Evolutionary conservation across 2,888 invertebrate species (phyloP), one percentile per base, ranked within the genome.

Genomic region (Eilema griseolum): DNA sequence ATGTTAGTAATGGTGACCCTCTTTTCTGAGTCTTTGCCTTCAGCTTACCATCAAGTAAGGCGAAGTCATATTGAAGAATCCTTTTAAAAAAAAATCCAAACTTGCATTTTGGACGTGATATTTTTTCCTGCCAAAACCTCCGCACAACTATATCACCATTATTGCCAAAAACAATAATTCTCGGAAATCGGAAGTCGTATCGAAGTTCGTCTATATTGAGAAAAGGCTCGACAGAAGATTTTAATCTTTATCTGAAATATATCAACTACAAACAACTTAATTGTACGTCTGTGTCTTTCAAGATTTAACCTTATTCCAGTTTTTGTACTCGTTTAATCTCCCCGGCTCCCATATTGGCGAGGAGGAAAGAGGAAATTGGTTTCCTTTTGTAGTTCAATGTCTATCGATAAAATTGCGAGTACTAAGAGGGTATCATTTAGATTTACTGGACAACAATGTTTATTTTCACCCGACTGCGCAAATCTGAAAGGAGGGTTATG

Each of bases 351-450:
- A 24, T 59, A 59, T 14, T 64, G 24, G n/a, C 12, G 56, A 41
- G 14, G 62, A 68, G 57, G 62, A 37, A 62, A 59, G 57, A 57
- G 63, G 59, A 69, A 64, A 64, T 69, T 23, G 59, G 37, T 69
- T 60, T 69, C 20, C 68, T 64, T 67, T 61, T 59, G 28, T 63
- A 31, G 23, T 61, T 31, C 41, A 61, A 61, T 26, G 14, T 57
- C 56, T 31, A 56, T 61, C 24, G 63, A 63, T 59, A 41, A 63
- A 59, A 61, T 63, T 69, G 28, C 37, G n/a, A 5, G 12, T n/a
- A 12, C 24, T 33, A 24, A 62, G 56, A 3, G 4, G 23, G 26
- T 52, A 60, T 41, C 24, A 16, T 24, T 62, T 62, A 16, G 62
- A 63, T 26, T 37, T 24, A 41, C 14, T 12, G 37, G 24, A 26